Evolutionary conservation across 2,888 invertebrate species (phyloP), one percentile per base, ranked within the genome.

Genomic region (Melieria crassipennis): DNA sequence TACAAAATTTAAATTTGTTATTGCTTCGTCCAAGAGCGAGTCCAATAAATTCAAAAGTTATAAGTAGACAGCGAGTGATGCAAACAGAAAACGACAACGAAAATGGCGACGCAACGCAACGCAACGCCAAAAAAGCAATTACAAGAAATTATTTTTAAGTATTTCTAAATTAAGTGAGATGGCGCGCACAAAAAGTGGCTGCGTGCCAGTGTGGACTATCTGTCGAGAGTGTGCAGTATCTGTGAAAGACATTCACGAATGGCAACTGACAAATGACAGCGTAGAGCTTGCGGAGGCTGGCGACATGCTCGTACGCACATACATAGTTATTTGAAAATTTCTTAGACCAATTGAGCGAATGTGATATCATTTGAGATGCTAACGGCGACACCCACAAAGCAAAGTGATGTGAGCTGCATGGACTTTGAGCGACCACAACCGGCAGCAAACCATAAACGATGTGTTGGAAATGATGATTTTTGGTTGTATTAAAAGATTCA

Each of bases 121-220:
- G 48, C 30, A 68, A 67, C 58, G 58, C 60, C 60, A 52, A 50
- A 62, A 47, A 16, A 52, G n/a, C 30, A 46, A 62, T 55, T 63
- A 63, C 63, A 63, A 62, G 42, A 56, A 63, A 62, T 69, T 46
- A 62, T 69, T 61, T 63, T 68, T 50, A 68, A 60, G 58, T 50
- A 13, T 68, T 68, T 67, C 50, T 52, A 68, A 68, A 68, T 52
- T 43, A 68, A 68, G 57, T 63, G 56, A 46, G 11, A 30, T 47
- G 56, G 7, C 47, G 56, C 50, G 48, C 60, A 60, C 13, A 43
- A 43, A 43, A 16, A 10, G 6, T 9, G 46, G n/a, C 52, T 43
- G 13, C 7, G 55, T 4, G 52, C 10, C 43, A 5, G n/a, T 63
- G n/a, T 30, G 16, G 3, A 16, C n/a, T n/a, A 10, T 16, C 11